Base-by-base conservation (phyloP, 64 coral and sea anemone genomes). In the Platygyra sinensis region DNA sequence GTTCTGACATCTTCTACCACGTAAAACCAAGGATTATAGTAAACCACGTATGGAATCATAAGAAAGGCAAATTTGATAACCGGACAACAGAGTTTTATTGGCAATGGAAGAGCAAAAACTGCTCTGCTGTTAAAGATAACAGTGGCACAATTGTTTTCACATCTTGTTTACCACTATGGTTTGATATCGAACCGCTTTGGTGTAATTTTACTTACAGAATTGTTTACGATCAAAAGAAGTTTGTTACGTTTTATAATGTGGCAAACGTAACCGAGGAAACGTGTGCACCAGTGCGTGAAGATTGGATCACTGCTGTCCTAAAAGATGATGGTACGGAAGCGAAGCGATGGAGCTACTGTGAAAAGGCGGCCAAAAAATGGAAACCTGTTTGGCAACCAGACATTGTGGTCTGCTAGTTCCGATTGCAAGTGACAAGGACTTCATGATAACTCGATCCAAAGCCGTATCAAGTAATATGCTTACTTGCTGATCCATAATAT, bases 141-240 rank as follows among this genome's bases (percentile, higher is more conserved):
- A 20, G 10, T 20, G 19, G 39, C 2, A 30, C 32, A 50, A 8
- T 50, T 22, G 7, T 20, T 22, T 9, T 50, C 17, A 24, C 74
- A 11, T 46, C 36, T 24, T 77, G 74, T 50, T 6, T 2, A 24
- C 38, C 74, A 2, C 8, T 77, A 24, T 77, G 74, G 36, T 77
- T 49, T 77, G 17, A 77, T 24, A 77, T 77, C 74, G 39, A 77
- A 9, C 74, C 74, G 13, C 18, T 77, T 24, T 77, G 74, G 42
- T 77, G 74, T 24, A 77, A 52, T 77, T 77, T 77, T 51, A 77
- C 74, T 20, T 49, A 77, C 38, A 46, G 74, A 77, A 77, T 77
- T 77, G 74, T 77, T 24, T 77, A 77, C 10, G 74, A 77, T 38
- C 20, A 17, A 10, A 18, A 77, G 36, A 77, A 42, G 8, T 77